phyloP scores from a whole-genome alignment of 2,113 vertebrate genomes.

The Pseudonaja textilis region DNA sequence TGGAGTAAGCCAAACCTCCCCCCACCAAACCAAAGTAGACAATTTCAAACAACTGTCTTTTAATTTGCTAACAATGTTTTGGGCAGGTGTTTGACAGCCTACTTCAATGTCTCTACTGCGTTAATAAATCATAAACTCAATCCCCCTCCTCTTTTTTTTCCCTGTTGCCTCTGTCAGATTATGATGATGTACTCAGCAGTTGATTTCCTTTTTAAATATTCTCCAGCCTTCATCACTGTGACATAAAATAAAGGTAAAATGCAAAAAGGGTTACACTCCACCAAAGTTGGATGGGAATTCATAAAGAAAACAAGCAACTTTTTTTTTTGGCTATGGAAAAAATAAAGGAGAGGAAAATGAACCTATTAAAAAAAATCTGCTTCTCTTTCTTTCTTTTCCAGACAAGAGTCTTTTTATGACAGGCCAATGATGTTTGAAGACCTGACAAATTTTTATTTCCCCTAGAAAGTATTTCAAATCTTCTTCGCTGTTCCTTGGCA shows the following conservation, averaged over 20 bases:
- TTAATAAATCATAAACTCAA: neutral
- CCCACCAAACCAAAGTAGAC: neutral
- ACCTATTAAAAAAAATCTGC: neutral
- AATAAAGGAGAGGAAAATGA: neutral
- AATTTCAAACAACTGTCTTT: neutral
- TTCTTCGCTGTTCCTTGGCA: slow-evolving; percentile 49
- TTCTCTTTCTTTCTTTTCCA: slow-evolving; percentile 29
- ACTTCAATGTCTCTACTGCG: neutral
- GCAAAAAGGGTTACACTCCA: neutral
- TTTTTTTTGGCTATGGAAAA: neutral
- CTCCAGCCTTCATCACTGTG: neutral
- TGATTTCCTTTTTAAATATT: neutral
- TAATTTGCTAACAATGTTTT: neutral
- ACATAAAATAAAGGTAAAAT: neutral
- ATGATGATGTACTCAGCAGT: neutral
- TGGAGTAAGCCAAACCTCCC: neutral
- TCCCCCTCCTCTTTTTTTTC: neutral
- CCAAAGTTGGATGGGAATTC: neutral
- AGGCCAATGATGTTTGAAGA: slow-evolving; percentile 48
- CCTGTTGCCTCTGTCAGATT: neutral
- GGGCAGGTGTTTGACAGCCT: neutral
- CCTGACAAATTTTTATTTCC: slow-evolving; percentile 47
- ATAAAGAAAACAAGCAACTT: neutral
- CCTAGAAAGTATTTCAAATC: slow-evolving; percentile 52
- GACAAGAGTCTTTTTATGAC: slow-evolving; percentile 51